Evolutionary conservation across 2,888 invertebrate species (phyloP).

Genomic region (Phaonia tiefii): DNA sequence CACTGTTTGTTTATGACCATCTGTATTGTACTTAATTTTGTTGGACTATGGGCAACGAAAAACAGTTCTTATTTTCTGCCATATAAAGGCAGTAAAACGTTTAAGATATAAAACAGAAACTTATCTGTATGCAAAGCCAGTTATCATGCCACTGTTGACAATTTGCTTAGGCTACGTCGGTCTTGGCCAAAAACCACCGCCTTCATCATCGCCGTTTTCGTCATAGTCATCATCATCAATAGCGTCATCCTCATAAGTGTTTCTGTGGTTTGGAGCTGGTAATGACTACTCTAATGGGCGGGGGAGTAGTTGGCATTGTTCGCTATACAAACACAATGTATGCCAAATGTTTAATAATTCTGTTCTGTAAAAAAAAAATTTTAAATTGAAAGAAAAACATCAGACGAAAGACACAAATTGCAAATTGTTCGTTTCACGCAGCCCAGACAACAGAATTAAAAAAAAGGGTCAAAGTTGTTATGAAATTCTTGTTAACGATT

Average conservation of each 20-base stretch:
- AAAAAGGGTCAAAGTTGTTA: conserved; percentile 38
- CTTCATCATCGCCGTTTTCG: not conserved
- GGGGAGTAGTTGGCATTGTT: no score
- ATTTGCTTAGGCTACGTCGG: conserved; percentile 9
- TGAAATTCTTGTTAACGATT: conserved; percentile 48
- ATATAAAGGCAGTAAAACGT: conserved; percentile 18
- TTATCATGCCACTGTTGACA: conserved; percentile 53
- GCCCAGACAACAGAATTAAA: conserved; percentile 7
- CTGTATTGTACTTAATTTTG: conserved; percentile 5
- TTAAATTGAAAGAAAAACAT: not conserved
- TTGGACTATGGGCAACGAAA: not conserved
- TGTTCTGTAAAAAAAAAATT: no score
- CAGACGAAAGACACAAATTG: not conserved
- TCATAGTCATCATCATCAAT: conserved; percentile 6
- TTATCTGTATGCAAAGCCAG: conserved; percentile 47
- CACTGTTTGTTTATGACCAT: conserved; percentile 25
- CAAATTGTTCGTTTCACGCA: conserved; percentile 5
- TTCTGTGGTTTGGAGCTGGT: not conserved
- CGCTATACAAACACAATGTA: not conserved
- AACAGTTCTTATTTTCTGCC: conserved; percentile 34
- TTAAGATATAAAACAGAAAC: conserved; percentile 39
- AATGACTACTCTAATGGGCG: no score
- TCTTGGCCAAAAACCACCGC: conserved; percentile 4
- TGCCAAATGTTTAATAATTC: conserved; percentile 44
- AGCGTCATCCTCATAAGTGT: no score